Base-by-base conservation (phyloP, 2,888 invertebrate species). In the Plebejus melissa region DNA sequence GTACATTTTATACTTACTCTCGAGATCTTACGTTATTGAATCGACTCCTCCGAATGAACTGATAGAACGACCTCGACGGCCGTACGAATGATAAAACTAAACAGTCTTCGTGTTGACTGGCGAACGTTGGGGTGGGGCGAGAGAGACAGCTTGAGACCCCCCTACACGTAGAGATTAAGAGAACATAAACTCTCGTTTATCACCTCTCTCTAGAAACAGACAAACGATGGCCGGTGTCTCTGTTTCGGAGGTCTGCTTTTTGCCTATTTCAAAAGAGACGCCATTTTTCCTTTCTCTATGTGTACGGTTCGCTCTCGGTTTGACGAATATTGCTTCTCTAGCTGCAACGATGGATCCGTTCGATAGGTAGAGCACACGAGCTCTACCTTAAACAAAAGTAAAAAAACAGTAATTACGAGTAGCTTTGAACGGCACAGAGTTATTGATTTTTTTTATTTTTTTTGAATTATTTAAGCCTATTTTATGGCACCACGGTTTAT, bases 1-100 rank as follows among this genome's bases (percentile, higher is more conserved):
- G 93, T 93, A 93, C 91, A 92, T 91, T 93, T 93, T 92, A 92
- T 93, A 86, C 90, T 92, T 91, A 92, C 84, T 83, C 87, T 90
- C 90, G 87, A 75, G 88, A 90, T 85, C 91, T 90, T 90, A 75
- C 85, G 87, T 88, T 87, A 88, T 88, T 81, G 81, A 85, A 86
- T 85, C 87, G 86, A 85, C 83, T 84, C 81, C 82, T 82, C 70
- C 75, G 71, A 76, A 76, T 77, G 69, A 76, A 76, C 76, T 75
- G 75, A 78, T 78, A 83, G 85, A 84, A 87, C 89, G 87, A 90
- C 86, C 86, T 87, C 86, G 87, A 87, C 86, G 86, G 86, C 87
- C 77, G 78, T 78, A 32, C 32, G 32, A 36, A 36, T 88, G 90
- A 88, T 84, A 90, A 86, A 89, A 91, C 91, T 91, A 90, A 90